phyloP scores from a whole-genome alignment of 2,888 invertebrate species.

The Nephrocerus scutellatus region DNA sequence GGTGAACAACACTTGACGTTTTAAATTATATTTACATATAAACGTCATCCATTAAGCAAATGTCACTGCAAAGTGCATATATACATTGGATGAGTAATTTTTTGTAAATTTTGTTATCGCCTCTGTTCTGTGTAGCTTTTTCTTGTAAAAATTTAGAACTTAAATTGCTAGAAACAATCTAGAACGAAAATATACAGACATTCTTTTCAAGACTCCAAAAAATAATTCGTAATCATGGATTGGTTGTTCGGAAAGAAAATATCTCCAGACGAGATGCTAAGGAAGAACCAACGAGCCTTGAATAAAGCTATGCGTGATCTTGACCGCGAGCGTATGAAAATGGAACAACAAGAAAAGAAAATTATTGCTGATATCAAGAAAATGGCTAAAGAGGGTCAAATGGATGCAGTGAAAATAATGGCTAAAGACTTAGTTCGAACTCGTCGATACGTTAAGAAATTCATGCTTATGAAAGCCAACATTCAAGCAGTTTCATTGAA shows the following conservation, averaged over 20 bases:
- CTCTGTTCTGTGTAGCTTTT: not conserved
- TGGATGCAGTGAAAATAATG: conserved; percentile 99
- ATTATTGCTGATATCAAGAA: conserved; percentile 97
- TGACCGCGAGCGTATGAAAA: conserved; percentile 85
- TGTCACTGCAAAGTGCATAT: not conserved
- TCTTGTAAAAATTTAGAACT: conserved; percentile 1
- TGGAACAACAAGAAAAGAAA: conserved; percentile 99
- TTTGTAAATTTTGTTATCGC: conserved; percentile 1
- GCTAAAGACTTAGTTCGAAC: conserved; percentile 97
- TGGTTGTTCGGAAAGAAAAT: conserved; percentile 95
- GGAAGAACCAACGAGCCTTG: conserved; percentile 95
- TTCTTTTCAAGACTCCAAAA: not conserved
- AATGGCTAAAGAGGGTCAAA: conserved; percentile 97
- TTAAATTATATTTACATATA: conserved; percentile 54
- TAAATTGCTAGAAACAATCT: no score
- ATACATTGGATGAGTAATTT: conserved; percentile 8
- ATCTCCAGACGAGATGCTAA: conserved; percentile 95
- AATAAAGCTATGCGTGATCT: conserved; percentile 98
- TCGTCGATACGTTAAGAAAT: conserved; percentile 91
- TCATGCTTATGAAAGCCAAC: conserved; percentile 98
- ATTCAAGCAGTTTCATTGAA: conserved; percentile 97
- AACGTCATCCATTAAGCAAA: not conserved
- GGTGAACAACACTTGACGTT: conserved; percentile 76
- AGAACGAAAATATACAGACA: not conserved
- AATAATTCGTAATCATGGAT: conserved; percentile 56